Percentiles rank a stretch among this genome's conserved stretches.
Conservation (phyloP, 1,140 invertebrate species). For the Microplitis mediator region DNA sequence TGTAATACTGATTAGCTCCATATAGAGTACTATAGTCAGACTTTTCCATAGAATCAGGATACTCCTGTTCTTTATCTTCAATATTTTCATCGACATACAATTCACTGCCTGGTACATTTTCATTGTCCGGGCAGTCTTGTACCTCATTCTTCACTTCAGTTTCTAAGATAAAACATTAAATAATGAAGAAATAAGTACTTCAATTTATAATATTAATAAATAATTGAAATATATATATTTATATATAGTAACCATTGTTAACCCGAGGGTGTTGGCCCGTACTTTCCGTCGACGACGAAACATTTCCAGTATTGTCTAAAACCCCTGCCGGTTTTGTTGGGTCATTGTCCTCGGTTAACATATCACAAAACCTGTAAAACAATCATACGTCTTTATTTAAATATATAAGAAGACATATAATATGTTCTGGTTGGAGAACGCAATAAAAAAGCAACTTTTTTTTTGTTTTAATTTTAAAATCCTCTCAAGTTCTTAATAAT, state of each 20-base stretch:
- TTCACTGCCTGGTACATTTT: slow-evolving; percentile 55
- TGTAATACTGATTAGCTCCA: slow-evolving; percentile 71
- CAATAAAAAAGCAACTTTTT: background rate
- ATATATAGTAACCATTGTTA: slow-evolving; percentile 52
- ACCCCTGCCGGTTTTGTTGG: slow-evolving; percentile 60
- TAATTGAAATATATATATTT: background rate
- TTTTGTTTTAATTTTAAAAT: too few species aligned
- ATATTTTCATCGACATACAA: slow-evolving; percentile 59
- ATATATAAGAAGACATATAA: background rate
- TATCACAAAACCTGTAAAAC: slow-evolving; percentile 55
- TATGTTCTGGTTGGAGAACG: background rate
- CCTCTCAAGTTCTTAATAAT: slow-evolving; percentile 9
- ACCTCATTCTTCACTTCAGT: slow-evolving; percentile 60
- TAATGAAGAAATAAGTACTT: background rate
- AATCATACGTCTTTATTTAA: background rate
- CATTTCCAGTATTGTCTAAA: slow-evolving; percentile 60
- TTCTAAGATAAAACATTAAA: slow-evolving; percentile 39
- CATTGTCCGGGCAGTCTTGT: slow-evolving; percentile 56
- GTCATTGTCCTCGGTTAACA: slow-evolving; percentile 63
- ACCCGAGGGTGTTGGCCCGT: slow-evolving; percentile 54
- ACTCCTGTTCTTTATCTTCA: slow-evolving; percentile 57
- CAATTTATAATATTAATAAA: background rate
- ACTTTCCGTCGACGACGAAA: slow-evolving; percentile 58
- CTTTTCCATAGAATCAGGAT: slow-evolving; percentile 59
- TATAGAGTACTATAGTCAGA: slow-evolving; percentile 55